phyloP scores from a whole-genome alignment of 2,888 invertebrate species.

The Nemoura dubitans region DNA sequence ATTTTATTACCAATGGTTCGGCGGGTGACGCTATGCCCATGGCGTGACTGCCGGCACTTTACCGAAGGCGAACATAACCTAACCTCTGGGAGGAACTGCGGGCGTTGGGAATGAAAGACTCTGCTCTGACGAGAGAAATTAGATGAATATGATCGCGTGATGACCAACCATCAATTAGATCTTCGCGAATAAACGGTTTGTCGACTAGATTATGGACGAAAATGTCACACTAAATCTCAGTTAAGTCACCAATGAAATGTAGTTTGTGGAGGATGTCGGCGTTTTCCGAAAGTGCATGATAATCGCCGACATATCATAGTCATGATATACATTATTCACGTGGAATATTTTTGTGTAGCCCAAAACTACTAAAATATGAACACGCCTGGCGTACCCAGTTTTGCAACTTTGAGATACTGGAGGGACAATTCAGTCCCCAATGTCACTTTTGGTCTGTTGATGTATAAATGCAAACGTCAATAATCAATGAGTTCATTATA shows the following conservation, averaged over 20 bases:
- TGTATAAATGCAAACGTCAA: neutral
- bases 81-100: neutral
- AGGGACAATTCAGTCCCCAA: neutral
- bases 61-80: neutral
- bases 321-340: neutral
- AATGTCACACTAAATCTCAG: neutral
- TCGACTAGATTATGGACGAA: neutral
- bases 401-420: neutral
- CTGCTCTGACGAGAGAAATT: neutral
- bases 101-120: neutral
- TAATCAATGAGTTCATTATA: neutral
- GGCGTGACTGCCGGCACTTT: neutral
- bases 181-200: neutral
- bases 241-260: neutral
- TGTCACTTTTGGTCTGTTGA: neutral
- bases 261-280: neutral
- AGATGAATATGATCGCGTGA: neutral
- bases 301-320: neutral
- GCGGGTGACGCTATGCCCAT: neutral
- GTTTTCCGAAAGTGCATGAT: constrained; percentile 12
- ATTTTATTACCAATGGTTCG: neutral
- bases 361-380: neutral
- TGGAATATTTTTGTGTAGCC: neutral
- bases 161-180: neutral
- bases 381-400: neutral